Evolutionary conservation across 64 coral and sea anemone species (phyloP).

Genomic region (Pocillopora damicornis): DNA sequence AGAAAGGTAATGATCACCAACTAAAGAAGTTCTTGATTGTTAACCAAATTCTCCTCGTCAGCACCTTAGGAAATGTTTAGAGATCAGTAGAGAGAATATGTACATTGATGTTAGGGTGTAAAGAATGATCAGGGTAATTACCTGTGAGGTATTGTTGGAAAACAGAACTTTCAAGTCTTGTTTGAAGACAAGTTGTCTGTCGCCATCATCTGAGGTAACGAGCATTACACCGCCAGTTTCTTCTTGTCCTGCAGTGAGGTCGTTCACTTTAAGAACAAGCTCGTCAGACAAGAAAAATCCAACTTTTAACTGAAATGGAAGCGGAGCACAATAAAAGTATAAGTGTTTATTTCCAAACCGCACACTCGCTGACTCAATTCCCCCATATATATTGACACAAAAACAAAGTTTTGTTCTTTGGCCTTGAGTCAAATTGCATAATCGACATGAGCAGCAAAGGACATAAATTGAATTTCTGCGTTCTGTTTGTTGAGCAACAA

Average conservation of each 20-base stretch:
- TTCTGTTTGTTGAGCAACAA: too few species aligned
- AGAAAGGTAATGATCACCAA: too few species aligned
- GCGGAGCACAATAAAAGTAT: background rate
- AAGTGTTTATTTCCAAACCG: background rate
- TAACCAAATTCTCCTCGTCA: background rate
- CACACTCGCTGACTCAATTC: too few species aligned
- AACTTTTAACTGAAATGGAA: slow-evolving; percentile 64
- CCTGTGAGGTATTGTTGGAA: slow-evolving; percentile 89
- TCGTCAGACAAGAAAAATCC: slow-evolving; percentile 74
- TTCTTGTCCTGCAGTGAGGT: slow-evolving; percentile 36
- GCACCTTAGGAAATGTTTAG: background rate
- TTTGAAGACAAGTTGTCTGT: slow-evolving; percentile 69
- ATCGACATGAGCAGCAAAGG: too few species aligned
- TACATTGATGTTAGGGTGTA: background rate
- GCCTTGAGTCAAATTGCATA: too few species aligned
- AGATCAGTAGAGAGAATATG: background rate
- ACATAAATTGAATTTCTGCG: too few species aligned
- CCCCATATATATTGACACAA: too few species aligned
- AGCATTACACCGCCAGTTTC: slow-evolving; percentile 49
- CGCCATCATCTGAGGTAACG: slow-evolving; percentile 36
- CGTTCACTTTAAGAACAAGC: slow-evolving; percentile 58
- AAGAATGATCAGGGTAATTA: background rate
- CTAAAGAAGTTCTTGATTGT: too few species aligned
- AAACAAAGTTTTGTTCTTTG: too few species aligned
- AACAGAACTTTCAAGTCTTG: slow-evolving; percentile 74